Conservation (phyloP, 2,888 invertebrate species). For the Endotricha flammealis region DNA sequence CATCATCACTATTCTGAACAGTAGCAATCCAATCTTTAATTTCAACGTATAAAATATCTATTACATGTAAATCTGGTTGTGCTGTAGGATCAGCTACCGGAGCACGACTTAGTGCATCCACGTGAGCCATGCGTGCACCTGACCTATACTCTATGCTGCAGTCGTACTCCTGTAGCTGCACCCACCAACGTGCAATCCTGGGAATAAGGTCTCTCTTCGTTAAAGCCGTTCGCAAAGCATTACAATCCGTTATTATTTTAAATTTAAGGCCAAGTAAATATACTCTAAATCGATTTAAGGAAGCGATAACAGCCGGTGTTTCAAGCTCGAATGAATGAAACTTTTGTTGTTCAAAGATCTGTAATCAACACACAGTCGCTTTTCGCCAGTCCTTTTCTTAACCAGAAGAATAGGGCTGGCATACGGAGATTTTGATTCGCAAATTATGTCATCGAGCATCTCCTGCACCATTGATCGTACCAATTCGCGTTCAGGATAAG, state of each 20-base stretch:
- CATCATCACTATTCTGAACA: conserved; percentile 17
- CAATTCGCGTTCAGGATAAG: not conserved
- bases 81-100: not conserved
- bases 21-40: conserved; percentile 15
- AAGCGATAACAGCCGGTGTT: conserved; percentile 19
- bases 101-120: conserved; percentile 16
- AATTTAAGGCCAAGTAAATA: conserved; percentile 19
- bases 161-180: conserved; percentile 20
- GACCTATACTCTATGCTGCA: conserved; percentile 20
- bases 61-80: not conserved
- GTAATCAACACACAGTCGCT: conserved; percentile 18
- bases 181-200: conserved; percentile 22
- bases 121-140: conserved; percentile 18
- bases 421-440: conserved; percentile 21
- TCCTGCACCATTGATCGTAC: conserved; percentile 7
- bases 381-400: conserved; percentile 20
- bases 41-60: conserved; percentile 3
- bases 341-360: conserved; percentile 10
- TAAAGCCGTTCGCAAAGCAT: conserved; percentile 17
- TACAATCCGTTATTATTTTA: conserved; percentile 21
- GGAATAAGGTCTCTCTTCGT: conserved; percentile 18
- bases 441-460: conserved; percentile 13
- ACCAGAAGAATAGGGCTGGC: conserved; percentile 27
- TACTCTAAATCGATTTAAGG: conserved; percentile 18
- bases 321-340: conserved; percentile 17